Evolutionary conservation across 1,140 invertebrate genomes (phyloP), one percentile per base, ranked within the genome.

Genomic region (Bombus superbus): DNA sequence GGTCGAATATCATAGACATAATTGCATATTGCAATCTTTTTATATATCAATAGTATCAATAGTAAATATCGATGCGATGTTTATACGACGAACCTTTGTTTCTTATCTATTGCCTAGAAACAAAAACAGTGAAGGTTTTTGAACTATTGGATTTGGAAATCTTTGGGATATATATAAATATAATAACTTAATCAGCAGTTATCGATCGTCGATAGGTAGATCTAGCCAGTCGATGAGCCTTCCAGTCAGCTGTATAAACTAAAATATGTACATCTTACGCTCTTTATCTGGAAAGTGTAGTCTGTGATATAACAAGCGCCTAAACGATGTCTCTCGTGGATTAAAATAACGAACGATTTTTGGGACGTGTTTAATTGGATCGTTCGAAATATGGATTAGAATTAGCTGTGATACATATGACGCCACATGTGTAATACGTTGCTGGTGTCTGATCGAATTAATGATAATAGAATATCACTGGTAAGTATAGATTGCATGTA

Each of bases 211-310:
- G 35, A 73, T 73, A 59, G 40, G 62, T 68, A n/a, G 32, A 35
- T 81, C 22, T 69, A 83, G 40, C 22, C 64, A 57, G 22, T 10
- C 62, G 28, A 66, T 42, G 35, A 38, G 25, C 8, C 4, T 18
- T 40, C 42, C 69, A 9, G 22, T 28, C 82, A 69, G 47, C 66
- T 84, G 82, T 84, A 35, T 38, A 83, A 76, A 78, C 22, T 83
- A 25, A 42, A 76, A 68, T 66, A 75, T 25, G 25, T 53, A 47
- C 22, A 25, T 68, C 28, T n/a, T 38, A 22, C 6, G 6, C 5
- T 75, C 35, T 57, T 83, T 57, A 77, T 69, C 28, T 57, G 11
- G 13, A 40, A 76, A 57, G 28, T 64, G 18, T 68, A 25, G 40
- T 18, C n/a, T 84, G 35, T 71, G 42, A 22, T 77, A 35, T 69